Evolutionary conservation across 1,140 invertebrate species (phyloP), one percentile per base, ranked within the genome.

Genomic region (Ruditapes philippinarum): DNA sequence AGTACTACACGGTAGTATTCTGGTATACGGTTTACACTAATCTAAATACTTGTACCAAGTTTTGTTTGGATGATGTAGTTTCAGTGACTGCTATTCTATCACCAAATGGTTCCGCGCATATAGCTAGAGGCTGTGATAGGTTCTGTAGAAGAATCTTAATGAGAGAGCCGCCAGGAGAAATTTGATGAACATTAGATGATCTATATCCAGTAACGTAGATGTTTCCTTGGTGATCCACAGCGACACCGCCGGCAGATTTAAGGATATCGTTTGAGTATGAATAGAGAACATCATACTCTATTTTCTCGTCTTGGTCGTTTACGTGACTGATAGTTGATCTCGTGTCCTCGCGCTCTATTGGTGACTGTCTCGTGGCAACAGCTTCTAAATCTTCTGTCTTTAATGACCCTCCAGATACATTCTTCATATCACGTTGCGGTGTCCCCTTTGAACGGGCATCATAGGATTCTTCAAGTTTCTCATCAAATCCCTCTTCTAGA

Each of bases 151-250:
- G 28, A 28, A 81, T 83, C 51, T 89, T 89, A 25, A 82, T 89
- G 19, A 82, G 65, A 14, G 78, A 40, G 31, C 87, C 87, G 33
- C 80, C 87, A 45, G 79, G 79, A 25, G 79, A 76, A 28, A 89
- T 74, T 49, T 89, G 87, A 54, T 89, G 87, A 33, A 89, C 68
- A 40, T 89, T 89, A 1, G 78, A 45, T 0, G 87, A 89, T 12
- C 87, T 42, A 36, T 89, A 89, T 22, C 87, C 87, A 0, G 87
- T 62, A 40, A 89, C 80, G 51, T 89, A 89, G 68, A 89, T 89
- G 49, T 89, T 89, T 12, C 87, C 87, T 36, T 89, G 79, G 68
- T 89, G 87, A 36, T 89, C 87, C 3, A 83, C 78, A 1, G 79
- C 78, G 7, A 89, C 33, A 22, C 79, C 87, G 22, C 87, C 87